Evolutionary conservation across 2,113 vertebrate species (phyloP), one percentile per base, ranked within the genome.

Genomic region (Macroglossus sobrinus): DNA sequence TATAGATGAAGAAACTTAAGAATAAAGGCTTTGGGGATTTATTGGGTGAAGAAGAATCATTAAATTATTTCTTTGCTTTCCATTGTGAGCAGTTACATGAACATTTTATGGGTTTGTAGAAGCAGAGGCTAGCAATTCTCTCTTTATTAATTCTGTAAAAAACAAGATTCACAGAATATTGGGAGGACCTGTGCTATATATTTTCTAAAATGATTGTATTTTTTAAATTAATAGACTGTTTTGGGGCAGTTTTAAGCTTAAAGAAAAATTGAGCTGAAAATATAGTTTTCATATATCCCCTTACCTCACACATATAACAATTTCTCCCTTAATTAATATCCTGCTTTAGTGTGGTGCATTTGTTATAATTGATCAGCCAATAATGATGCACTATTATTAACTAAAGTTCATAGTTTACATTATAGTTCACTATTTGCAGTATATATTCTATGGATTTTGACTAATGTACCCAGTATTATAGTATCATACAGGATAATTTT

Each of bases 61-160:
- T 84, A 76, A 80, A 14, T 72, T 24, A 10, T 84, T 26, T 85
- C 26, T 66, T 63, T 3, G 8, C 94, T 47, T 96, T 87, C 84
- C 26, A 76, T 6, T 89, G 14, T 78, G 22, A 74, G 43, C 11
- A 68, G 26, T 85, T 91, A 68, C 1, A 35, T 74, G n/a, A 50
- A 68, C 7, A 84, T 84, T 89, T 87, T 90, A 80, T 88, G 21
- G 33, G 5, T 4, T 87, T 79, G 11, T 33, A 53, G 35, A 93
- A 76, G 91, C 33, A 92, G n/a, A 95, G 38, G 6, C 30, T 66
- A 74, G 35, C 28, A 47, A 72, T 53, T 9, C 5, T 26, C 12
- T 2, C 14, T 97, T 86, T 84, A 80, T 8, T 92, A 68, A 76
- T 55, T 88, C 30, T 84, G 15, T 80, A 84, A 84, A 94, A 94